These are phyloP conservation scores for Trimorus sp. DNA, from an alignment of 2,888 invertebrate genomes.

Conservation along the genomic window DNA sequence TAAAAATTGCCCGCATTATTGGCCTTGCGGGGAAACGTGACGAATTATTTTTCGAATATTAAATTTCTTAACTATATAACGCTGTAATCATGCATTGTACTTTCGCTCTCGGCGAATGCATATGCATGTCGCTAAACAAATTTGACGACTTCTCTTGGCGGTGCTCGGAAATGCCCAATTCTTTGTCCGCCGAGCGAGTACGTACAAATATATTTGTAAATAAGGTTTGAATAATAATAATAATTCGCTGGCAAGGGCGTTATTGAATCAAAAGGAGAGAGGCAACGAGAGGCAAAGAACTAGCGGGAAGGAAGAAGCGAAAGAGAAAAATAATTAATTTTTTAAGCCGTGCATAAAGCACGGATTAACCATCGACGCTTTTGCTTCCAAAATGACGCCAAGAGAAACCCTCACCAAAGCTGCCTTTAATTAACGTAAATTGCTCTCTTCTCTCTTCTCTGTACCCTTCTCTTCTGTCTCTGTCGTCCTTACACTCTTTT, in stretches of 20 bases:
- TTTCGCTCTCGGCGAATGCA: no score
- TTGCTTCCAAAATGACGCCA: conserved; percentile 68
- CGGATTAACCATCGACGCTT: conserved; percentile 67
- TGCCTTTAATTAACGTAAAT: conserved; percentile 78
- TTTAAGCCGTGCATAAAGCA: conserved; percentile 68
- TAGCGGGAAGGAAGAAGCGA: conserved; percentile 42
- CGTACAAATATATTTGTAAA: conserved; percentile 33
- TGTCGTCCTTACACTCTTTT: conserved; percentile 66
- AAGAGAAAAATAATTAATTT: conserved; percentile 67
- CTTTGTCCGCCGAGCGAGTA: conserved; percentile 1
- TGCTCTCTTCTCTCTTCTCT: conserved; percentile 70
- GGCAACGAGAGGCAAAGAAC: conserved; percentile 31
- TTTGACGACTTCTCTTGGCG: no score
- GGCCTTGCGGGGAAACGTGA: no score
- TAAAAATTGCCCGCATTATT: no score
- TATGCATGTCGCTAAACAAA: no score
- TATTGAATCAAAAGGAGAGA: conserved; percentile 53
- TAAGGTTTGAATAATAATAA: conserved; percentile 43
- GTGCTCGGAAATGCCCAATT: background rate
- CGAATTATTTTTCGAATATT: no score
- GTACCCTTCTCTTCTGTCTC: conserved; percentile 64
- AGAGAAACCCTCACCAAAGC: conserved; percentile 71
- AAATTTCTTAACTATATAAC: no score
- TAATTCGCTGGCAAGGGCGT: conserved; percentile 34
- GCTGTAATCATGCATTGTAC: no score